phyloP scores from a whole-genome alignment of 2,797 vertebrate species.

The Momotus momota region DNA sequence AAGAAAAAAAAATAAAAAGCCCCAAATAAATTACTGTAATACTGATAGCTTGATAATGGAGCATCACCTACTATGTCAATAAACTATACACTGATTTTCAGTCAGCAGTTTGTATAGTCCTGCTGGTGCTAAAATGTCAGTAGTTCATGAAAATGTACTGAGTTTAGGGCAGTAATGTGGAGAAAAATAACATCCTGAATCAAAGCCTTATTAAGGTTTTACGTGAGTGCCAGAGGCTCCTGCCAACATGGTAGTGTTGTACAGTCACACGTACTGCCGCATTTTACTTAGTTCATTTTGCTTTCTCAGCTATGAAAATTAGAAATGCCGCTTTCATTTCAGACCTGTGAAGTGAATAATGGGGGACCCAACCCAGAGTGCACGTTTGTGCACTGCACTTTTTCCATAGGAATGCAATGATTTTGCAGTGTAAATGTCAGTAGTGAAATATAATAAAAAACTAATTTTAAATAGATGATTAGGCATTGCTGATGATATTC shows the following conservation, averaged over 20 bases:
- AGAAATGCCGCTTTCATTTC: neutral
- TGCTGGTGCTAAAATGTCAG: neutral
- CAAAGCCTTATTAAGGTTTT: neutral
- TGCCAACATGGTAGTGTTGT: neutral
- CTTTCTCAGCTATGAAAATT: neutral
- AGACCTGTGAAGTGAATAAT: neutral
- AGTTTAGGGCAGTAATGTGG: neutral
- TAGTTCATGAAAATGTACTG: neutral
- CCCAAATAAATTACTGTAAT: neutral
- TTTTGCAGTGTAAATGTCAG: neutral
- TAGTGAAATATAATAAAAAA: neutral
- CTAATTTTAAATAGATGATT: neutral
- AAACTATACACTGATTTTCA: neutral
- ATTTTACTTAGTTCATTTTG: neutral
- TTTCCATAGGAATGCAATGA: neutral
- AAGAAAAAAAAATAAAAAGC: neutral
- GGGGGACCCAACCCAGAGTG: neutral
- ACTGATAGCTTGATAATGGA: neutral
- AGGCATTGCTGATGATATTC: neutral
- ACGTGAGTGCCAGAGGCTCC: neutral
- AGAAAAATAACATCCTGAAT: neutral
- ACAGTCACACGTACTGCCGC: neutral
- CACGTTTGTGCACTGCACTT: fast-evolving
- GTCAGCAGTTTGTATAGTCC: neutral
- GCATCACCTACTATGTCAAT: neutral